Evolutionary conservation across 2,888 invertebrate species (phyloP).

Genomic region (Esperia sulphurella): DNA sequence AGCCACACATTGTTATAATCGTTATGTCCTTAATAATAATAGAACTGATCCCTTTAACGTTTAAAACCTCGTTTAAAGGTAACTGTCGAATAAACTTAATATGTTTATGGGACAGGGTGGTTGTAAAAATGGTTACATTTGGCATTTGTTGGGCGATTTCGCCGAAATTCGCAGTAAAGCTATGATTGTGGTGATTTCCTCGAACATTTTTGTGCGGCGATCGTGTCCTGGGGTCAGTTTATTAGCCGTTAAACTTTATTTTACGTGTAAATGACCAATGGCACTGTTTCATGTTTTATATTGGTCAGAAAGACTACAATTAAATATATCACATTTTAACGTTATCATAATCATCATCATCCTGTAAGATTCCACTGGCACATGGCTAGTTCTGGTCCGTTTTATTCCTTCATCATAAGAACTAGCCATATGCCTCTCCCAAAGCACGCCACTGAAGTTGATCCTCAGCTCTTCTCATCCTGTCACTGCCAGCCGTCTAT

Average conservation of each 20-base stretch:
- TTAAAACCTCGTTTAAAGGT: conserved; percentile 40
- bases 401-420: no score
- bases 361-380: no score
- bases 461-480: no score
- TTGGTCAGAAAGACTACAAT: no score
- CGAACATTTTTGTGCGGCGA: conserved; percentile 35
- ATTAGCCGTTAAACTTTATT: conserved; percentile 6
- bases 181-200: conserved; percentile 37
- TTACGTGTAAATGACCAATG: not conserved
- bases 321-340: no score
- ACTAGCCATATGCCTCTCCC: no score
- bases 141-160: conserved; percentile 48
- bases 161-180: conserved; percentile 40
- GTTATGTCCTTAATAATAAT: conserved; percentile 20
- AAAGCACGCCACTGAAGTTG: no score
- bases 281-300: not conserved
- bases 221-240: conserved; percentile 15
- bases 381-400: no score
- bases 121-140: conserved; percentile 45
- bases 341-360: no score
- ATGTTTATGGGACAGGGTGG: conserved; percentile 56
- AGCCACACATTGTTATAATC: not conserved
- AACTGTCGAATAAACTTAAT: conserved; percentile 64
- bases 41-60: conserved; percentile 35
- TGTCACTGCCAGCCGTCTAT: no score